Evolutionary conservation across 2,797 vertebrate species (phyloP).

Genomic region (Sebastiscus albofasciatus): DNA sequence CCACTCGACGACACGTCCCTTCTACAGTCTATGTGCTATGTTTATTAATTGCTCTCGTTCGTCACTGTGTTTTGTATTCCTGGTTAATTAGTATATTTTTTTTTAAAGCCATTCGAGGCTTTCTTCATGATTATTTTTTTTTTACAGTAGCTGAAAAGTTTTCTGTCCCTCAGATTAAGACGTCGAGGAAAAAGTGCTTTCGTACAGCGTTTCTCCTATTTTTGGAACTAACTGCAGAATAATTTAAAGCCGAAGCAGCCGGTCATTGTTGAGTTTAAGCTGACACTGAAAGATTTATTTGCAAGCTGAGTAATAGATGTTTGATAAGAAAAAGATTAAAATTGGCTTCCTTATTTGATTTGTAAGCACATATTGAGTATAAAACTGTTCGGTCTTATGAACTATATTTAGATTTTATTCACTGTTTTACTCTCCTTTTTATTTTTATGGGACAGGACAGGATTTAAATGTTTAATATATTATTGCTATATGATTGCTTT

Average conservation of each 20-base stretch:
- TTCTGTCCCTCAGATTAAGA: conserved; percentile 6
- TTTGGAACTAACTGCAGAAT: conserved; percentile 16
- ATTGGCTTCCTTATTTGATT: background rate
- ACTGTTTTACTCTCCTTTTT: background rate
- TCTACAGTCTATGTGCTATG: background rate
- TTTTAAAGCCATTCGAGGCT: background rate
- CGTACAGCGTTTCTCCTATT: background rate
- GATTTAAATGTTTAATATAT: background rate
- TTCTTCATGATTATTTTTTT: background rate
- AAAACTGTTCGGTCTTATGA: background rate
- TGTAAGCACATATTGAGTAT: background rate
- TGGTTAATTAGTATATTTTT: background rate
- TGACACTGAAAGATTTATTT: conserved; percentile 7
- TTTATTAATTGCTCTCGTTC: background rate
- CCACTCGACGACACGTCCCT: background rate
- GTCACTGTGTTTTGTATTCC: background rate
- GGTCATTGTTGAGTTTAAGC: conserved; percentile 1
- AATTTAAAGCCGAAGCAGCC: conserved; percentile 15
- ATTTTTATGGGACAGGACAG: background rate
- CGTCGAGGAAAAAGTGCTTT: conserved; percentile 8
- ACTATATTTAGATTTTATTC: background rate
- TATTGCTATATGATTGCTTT: too few species aligned
- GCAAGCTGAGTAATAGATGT: conserved; percentile 6
- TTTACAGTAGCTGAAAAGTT: background rate
- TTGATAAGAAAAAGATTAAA: background rate